Evolutionary conservation across 2,113 vertebrate species (phyloP).

Genomic region (Pseudopipra pipra): DNA sequence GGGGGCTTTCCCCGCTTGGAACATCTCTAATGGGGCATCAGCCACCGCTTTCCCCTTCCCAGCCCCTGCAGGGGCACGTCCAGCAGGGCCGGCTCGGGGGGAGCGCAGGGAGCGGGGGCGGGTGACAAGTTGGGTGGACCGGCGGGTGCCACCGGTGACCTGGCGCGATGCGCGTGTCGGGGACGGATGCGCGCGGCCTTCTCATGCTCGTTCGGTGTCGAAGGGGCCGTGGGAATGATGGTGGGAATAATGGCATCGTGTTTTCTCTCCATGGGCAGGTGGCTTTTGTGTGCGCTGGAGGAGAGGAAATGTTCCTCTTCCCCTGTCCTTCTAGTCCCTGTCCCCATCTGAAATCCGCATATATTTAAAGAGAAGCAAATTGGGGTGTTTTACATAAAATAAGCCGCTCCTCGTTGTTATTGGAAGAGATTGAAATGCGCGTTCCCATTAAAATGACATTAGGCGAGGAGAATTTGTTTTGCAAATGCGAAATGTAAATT

Average conservation of each 20-base stretch:
- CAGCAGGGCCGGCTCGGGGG: neutral
- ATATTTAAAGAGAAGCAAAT: constrained; percentile 23
- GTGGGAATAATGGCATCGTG: constrained; percentile 49
- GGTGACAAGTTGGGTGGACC: constrained; percentile 8
- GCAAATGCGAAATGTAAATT: constrained; percentile 71
- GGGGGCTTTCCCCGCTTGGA: neutral
- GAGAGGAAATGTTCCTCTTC: neutral
- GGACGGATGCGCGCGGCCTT: neutral
- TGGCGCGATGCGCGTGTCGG: neutral
- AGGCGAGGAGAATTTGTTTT: constrained; percentile 65
- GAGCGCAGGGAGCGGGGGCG: neutral
- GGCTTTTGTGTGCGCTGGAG: constrained; percentile 41
- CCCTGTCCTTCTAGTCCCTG: neutral
- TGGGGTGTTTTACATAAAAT: constrained; percentile 27
- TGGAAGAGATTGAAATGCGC: constrained; percentile 38
- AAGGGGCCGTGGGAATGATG: constrained; percentile 38
- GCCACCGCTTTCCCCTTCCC: neutral
- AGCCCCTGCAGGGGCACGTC: neutral
- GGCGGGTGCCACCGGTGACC: neutral
- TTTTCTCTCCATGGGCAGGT: constrained; percentile 43
- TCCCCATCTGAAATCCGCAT: constrained; percentile 10
- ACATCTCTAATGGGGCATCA: neutral
- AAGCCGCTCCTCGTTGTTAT: constrained; percentile 30
- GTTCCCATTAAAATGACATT: constrained; percentile 55
- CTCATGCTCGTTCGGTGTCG: neutral